These are phyloP conservation scores for Hemithea aestivaria DNA, from an alignment of 2,888 invertebrate genomes.

Conservation along the genomic window DNA sequence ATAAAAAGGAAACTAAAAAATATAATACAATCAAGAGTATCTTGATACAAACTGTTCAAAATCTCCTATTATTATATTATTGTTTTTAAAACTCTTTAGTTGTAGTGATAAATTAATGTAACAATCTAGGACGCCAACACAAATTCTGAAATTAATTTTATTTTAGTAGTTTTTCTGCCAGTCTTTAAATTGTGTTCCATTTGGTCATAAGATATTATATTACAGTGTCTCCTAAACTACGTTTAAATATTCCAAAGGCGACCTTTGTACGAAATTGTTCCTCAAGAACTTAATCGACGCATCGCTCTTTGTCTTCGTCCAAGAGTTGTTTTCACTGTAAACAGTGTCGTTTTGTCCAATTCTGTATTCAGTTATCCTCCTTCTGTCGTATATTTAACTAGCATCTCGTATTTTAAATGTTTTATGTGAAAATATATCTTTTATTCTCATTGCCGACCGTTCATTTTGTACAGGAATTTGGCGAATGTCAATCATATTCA, in stretches of 20 bases:
- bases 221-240: constrained; percentile 12
- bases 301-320: constrained; percentile 43
- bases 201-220: no score
- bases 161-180: no score
- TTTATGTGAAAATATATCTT: constrained; percentile 18
- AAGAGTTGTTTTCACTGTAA: constrained; percentile 36
- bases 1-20: no score
- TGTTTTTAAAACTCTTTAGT: no score
- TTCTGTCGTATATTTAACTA: constrained; percentile 18
- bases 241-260: constrained; percentile 56
- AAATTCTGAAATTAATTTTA: no score
- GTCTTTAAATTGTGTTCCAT: no score
- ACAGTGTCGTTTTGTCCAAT: constrained; percentile 42
- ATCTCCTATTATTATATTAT: no score
- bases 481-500: no score
- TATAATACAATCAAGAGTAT: no score
- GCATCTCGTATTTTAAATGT: constrained; percentile 24
- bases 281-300: constrained; percentile 58
- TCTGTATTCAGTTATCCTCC: constrained; percentile 20
- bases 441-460: background rate
- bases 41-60: no score
- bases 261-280: constrained; percentile 57
- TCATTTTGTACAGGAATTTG: constrained; percentile 1
- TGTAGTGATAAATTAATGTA: no score
- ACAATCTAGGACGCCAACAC: no score